Evolutionary conservation across 2,797 vertebrate genomes (phyloP).

Genomic region (Synaphobranchus kaupii): DNA sequence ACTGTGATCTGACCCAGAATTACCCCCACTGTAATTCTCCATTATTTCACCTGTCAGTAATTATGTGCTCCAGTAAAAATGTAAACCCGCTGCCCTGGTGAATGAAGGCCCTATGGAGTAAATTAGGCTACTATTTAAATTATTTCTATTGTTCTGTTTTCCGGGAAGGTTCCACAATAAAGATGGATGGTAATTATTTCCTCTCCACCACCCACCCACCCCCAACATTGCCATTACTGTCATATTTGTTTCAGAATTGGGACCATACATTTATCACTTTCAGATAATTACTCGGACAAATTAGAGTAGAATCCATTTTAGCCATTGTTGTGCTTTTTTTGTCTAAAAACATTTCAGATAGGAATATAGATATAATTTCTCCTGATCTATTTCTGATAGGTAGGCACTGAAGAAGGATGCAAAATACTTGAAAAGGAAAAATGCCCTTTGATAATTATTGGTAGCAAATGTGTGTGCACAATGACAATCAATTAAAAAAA

Average conservation of each 20-base stretch:
- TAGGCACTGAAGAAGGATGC: neutral
- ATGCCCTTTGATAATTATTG: neutral
- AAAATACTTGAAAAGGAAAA: neutral
- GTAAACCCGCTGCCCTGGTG: slow-evolving; percentile 25
- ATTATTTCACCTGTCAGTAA: slow-evolving; percentile 62
- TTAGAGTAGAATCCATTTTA: neutral
- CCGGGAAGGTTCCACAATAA: slow-evolving; percentile 62
- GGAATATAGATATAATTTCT: neutral
- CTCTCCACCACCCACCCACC: neutral
- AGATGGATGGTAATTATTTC: slow-evolving; percentile 30
- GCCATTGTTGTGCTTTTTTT: neutral
- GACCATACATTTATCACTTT: neutral
- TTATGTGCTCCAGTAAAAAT: slow-evolving; percentile 62
- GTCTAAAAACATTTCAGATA: neutral
- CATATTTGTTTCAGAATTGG: neutral
- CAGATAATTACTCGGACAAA: neutral
- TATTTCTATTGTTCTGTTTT: slow-evolving; percentile 61
- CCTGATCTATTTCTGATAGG: neutral
- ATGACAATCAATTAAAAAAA: neutral
- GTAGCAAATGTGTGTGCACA: neutral
- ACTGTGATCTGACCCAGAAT: slow-evolving; percentile 37
- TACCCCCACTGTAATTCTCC: slow-evolving; percentile 55
- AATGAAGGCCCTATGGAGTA: neutral
- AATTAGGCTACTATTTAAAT: slow-evolving; percentile 40
- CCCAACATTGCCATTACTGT: neutral